A percentile compares a stretch with the other conserved stretches of the same genome.
These are phyloP conservation scores for Cyprinodon brontotheroides DNA, from an alignment of 2,113 vertebrate species.

Conservation along the genomic window DNA sequence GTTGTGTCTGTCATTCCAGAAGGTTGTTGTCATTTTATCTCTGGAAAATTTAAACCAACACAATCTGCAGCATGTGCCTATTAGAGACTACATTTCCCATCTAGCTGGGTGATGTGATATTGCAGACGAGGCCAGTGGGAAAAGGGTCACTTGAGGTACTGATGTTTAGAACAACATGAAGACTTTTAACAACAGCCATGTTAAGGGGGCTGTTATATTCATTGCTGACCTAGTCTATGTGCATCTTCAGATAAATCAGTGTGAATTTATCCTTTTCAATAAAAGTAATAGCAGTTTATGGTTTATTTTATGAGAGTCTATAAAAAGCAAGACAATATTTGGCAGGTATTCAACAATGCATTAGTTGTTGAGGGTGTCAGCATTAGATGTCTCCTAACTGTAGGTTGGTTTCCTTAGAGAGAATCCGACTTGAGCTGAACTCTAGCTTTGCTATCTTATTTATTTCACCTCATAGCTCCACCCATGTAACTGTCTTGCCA, in stretches of 20 bases:
- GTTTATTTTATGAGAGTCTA: constrained; percentile 1
- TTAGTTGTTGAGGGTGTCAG: neutral
- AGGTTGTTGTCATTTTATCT: constrained; percentile 19
- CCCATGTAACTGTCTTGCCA: constrained; percentile 57
- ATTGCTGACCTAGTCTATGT: neutral
- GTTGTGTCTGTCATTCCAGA: neutral
- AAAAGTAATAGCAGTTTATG: neutral
- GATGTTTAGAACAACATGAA: constrained; percentile 18
- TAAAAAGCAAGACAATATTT: neutral
- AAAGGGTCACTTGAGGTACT: constrained; percentile 28
- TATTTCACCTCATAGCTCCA: constrained; percentile 65
- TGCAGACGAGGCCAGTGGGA: constrained; percentile 8
- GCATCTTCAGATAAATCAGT: neutral
- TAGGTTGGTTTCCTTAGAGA: neutral
- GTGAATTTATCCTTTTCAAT: neutral
- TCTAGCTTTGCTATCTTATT: constrained; percentile 48
- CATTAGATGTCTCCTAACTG: neutral
- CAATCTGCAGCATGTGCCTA: constrained; percentile 12
- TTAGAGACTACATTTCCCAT: constrained; percentile 39
- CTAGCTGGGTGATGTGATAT: neutral
- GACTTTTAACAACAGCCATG: neutral
- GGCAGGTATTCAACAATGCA: neutral
- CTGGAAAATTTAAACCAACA: constrained; percentile 28
- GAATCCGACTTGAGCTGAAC: constrained; percentile 2
- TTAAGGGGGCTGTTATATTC: neutral